Base-by-base conservation (phyloP, 2,797 vertebrate species). In the Scyliorhinus canicula region DNA sequence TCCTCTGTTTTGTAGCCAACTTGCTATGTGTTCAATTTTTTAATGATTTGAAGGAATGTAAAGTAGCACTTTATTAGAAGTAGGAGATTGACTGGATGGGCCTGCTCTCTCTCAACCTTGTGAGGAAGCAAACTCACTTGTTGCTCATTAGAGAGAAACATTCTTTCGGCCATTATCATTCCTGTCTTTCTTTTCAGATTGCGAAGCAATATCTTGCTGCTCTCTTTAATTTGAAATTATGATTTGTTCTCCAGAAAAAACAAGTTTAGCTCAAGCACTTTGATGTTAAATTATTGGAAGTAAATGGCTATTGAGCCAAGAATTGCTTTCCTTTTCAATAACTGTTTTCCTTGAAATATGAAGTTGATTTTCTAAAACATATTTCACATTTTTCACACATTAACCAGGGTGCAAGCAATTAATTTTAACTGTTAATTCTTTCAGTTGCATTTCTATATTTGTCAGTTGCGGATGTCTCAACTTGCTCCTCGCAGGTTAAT, bases 391-490 rank as follows among this genome's bases (percentile, higher is more conserved):
- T 91, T 63, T 1, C 24, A n/a, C n/a, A n/a, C 11, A 26, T 91
- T 65, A 44, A 91, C 57, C 19, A 26, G 44, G 57, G 19, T 91
- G 9, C 57, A 40, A 44, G 21, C 60, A 40, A 91, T 91, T 63
- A 91, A 91, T 44, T 91, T 63, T 26, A 44, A 44, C 40, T 63
- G 88, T 91, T 91, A 40, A 63, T 91, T 91, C 57, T 91, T 44
- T 57, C 40, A 60, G 26, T 91, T 63, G 88, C 57, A 91, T 63
- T 91, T 91, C 44, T 63, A 40, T 40, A 63, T 63, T 40, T 26
- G 88, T 63, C 85, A 88, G 85, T 57, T 31, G 35, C 88, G 63
- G 57, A 91, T 44, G 60, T 44, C 57, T 91, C 60, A 91, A 11
- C 35, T 91, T 91, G 57, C 57, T 63, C 57, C 35, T 44, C 35